Evolutionary conservation across 2,797 vertebrate species (phyloP).

Genomic region (Rhinichthys osculus): DNA sequence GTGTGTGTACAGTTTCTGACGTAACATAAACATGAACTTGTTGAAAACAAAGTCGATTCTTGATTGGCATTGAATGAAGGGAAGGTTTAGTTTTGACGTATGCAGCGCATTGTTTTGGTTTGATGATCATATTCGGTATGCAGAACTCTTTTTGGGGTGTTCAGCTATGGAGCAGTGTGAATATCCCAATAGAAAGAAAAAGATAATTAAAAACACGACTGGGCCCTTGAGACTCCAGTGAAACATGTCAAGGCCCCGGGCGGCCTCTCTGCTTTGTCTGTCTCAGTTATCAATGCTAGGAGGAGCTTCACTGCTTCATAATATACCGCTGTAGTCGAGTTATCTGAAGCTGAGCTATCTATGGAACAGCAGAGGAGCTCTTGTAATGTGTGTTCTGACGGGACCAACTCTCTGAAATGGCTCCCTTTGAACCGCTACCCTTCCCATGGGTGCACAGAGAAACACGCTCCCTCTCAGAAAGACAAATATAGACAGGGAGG

Average conservation of each 20-base stretch:
- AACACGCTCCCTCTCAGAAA: background rate
- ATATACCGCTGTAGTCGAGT: constrained; percentile 9
- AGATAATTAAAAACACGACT: background rate
- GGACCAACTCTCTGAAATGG: constrained; percentile 46
- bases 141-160: background rate
- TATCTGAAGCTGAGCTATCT: constrained; percentile 10
- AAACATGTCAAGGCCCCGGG: constrained; percentile 29
- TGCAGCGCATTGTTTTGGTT: background rate
- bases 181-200: constrained; percentile 9
- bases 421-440: constrained; percentile 59
- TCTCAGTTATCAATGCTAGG: constrained; percentile 24
- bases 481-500: background rate
- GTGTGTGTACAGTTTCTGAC: background rate
- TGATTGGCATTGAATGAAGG: background rate
- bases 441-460: constrained; percentile 17
- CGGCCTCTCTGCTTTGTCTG: constrained; percentile 27
- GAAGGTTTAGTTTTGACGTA: background rate
- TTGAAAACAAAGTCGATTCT: background rate
- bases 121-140: background rate
- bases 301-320: constrained; percentile 12
- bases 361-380: constrained; percentile 27
- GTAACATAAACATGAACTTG: background rate
- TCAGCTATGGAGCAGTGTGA: background rate
- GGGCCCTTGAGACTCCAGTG: constrained; percentile 21
- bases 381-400: constrained; percentile 19